Conservation (phyloP, 2,888 invertebrate species). For the Yponomeuta sedellus region DNA sequence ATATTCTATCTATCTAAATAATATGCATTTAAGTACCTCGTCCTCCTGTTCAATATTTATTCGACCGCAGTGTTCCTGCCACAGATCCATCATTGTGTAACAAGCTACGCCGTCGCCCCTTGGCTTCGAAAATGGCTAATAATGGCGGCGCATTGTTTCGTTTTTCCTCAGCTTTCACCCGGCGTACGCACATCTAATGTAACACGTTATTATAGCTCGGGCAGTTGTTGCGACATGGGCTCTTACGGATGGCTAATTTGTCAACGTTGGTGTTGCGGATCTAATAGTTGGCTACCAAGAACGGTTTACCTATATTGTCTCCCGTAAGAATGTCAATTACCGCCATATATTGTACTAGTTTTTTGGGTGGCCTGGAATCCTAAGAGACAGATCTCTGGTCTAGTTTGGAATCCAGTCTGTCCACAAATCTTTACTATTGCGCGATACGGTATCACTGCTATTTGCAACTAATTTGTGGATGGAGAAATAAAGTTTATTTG, state of each 20-base stretch:
- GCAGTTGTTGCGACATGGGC: constrained; percentile 35
- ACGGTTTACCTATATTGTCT: neutral
- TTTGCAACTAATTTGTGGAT: too few relatives aligned
- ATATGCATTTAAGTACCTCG: neutral
- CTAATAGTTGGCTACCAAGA: neutral
- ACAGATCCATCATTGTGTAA: neutral
- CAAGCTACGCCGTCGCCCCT: constrained; percentile 21
- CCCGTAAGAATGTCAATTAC: too few relatives aligned
- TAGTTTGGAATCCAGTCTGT: too few relatives aligned
- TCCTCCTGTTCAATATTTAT: neutral
- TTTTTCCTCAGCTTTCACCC: constrained; percentile 46
- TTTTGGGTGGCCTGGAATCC: too few relatives aligned
- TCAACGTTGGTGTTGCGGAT: constrained; percentile 23
- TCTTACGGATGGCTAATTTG: constrained; percentile 34
- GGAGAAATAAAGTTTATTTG: too few relatives aligned
- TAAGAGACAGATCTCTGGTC: too few relatives aligned
- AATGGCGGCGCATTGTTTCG: constrained; percentile 36
- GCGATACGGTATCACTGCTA: too few relatives aligned
- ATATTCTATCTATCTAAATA: too few relatives aligned
- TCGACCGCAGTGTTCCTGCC: constrained; percentile 13
- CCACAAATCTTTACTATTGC: too few relatives aligned
- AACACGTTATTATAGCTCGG: constrained; percentile 37
- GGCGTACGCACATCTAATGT: constrained; percentile 34
- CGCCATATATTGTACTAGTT: too few relatives aligned
- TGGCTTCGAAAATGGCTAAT: constrained; percentile 44